Conservation (phyloP, 2,797 vertebrate species). For the Enteromius afrohamiltoni region DNA sequence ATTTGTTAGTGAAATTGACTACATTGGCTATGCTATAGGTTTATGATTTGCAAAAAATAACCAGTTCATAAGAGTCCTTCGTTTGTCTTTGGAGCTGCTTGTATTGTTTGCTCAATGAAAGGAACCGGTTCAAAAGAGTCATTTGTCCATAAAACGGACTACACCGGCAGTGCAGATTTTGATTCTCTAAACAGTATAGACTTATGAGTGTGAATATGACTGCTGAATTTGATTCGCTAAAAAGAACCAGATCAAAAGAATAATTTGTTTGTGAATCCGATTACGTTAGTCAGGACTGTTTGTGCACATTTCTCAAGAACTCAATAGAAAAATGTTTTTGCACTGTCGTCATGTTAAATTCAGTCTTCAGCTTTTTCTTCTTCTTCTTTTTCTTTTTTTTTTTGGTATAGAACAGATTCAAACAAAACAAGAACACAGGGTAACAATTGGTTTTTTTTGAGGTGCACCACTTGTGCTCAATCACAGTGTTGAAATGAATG, state of each 20-base stretch:
- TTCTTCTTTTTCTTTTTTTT: background rate
- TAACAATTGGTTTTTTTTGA: background rate
- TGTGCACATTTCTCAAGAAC: background rate
- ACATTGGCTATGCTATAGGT: background rate
- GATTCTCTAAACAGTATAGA: background rate
- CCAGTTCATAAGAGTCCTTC: background rate
- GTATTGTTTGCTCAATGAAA: background rate
- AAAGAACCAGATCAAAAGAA: background rate
- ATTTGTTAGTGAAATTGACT: background rate
- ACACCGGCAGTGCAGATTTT: background rate
- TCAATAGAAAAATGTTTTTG: background rate
- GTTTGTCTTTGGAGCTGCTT: background rate
- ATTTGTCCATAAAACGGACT: background rate
- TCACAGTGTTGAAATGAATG: background rate
- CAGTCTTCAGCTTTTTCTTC: background rate
- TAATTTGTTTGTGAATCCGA: background rate
- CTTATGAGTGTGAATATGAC: background rate
- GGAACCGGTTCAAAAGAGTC: background rate
- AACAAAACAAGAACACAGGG: background rate
- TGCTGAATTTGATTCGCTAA: background rate
- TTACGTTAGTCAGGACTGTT: background rate
- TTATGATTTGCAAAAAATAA: background rate
- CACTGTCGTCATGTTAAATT: background rate
- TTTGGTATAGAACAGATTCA: background rate
- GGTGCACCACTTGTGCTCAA: background rate